A percentile compares a stretch with the other conserved stretches of the same genome.
These are phyloP conservation scores for Gymnocephalus cernua DNA, from an alignment of 2,113 vertebrate species.

Conservation along the genomic window DNA sequence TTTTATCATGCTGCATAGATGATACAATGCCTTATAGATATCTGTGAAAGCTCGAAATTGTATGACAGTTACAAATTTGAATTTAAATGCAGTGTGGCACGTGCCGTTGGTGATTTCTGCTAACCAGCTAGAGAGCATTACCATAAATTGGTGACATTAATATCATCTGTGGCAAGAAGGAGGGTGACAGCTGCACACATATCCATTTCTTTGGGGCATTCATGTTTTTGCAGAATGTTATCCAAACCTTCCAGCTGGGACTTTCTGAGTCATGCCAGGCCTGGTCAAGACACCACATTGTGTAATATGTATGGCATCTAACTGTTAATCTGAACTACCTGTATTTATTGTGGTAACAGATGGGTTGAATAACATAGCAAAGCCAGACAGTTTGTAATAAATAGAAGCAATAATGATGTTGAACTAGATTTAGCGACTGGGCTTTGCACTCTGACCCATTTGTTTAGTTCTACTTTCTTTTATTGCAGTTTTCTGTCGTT, in stretches of 20 bases:
- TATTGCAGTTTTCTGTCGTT: background rate
- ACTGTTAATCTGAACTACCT: background rate
- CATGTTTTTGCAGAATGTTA: background rate
- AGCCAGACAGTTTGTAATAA: background rate
- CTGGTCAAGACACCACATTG: background rate
- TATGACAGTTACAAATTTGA: background rate
- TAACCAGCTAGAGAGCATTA: background rate
- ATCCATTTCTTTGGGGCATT: constrained; percentile 6
- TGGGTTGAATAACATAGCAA: background rate
- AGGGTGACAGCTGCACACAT: constrained; percentile 3
- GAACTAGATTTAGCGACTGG: background rate
- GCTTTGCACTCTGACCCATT: background rate
- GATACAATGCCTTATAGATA: background rate
- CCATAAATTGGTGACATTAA: constrained; percentile 3
- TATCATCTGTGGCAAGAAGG: background rate
- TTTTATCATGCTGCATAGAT: background rate
- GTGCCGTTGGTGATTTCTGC: background rate
- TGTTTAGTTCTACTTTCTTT: background rate
- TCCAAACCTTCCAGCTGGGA: constrained; percentile 13
- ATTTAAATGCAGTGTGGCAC: background rate
- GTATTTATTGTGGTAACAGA: background rate
- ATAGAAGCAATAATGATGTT: background rate
- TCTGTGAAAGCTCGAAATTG: background rate
- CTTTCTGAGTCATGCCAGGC: constrained; percentile 16
- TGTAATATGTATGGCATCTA: background rate